Conservation (phyloP, 2,888 invertebrate species). For the Scelioninae gen. 1 region DNA sequence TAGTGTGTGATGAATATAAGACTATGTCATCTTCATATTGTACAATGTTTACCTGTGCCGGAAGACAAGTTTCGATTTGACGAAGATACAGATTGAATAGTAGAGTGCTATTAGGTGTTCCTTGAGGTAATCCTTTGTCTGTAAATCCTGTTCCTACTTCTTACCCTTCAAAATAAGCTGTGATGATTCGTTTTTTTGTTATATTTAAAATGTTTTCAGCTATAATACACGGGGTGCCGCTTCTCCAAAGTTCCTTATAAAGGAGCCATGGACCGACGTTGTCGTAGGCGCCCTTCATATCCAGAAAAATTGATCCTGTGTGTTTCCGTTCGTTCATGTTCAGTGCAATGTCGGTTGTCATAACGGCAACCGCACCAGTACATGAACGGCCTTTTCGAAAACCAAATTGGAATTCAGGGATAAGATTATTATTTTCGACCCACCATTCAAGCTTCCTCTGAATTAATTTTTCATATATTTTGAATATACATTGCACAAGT, state of each 20-base stretch:
- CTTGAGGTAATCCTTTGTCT: constrained; percentile 15
- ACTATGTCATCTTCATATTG: constrained; percentile 19
- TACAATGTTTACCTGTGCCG: background rate
- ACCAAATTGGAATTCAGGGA: background rate
- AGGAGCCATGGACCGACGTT: constrained; percentile 11
- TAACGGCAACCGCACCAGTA: background rate
- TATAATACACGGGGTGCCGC: background rate
- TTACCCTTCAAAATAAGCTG: background rate
- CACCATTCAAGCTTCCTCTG: constrained; percentile 6
- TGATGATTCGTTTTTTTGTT: background rate
- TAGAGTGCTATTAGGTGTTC: background rate
- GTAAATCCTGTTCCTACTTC: constrained; percentile 1
- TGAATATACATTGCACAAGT: background rate
- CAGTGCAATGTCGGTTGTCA: background rate
- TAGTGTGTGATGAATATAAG: no score
- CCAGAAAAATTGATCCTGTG: background rate
- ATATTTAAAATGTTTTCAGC: constrained; percentile 7
- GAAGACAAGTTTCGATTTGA: background rate
- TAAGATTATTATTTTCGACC: background rate
- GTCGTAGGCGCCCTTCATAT: constrained; percentile 13
- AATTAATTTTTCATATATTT: background rate
- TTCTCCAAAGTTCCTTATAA: constrained; percentile 3
- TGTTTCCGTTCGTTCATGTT: background rate
- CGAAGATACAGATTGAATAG: constrained; percentile 25
- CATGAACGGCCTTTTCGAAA: constrained; percentile 4